A percentile compares a stretch with the other conserved stretches of the same genome.
phyloP scores from a whole-genome alignment of 2,113 vertebrate genomes.

The Addax nasomaculatus region DNA sequence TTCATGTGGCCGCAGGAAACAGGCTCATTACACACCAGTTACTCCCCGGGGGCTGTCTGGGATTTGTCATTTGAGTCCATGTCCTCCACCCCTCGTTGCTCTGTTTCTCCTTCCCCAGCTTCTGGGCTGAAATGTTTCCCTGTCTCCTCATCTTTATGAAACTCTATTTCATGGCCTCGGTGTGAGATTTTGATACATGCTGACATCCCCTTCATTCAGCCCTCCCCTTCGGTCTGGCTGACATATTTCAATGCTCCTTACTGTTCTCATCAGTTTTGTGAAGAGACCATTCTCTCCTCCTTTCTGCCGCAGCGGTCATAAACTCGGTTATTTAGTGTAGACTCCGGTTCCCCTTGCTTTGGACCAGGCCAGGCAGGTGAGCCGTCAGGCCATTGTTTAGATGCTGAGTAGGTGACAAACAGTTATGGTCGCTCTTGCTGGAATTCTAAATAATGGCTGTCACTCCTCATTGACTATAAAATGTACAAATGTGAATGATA shows the following conservation, averaged over 20 bases:
- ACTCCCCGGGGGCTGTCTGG: not conserved
- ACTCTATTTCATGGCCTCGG: constrained; percentile 11
- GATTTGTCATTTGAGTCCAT: not conserved
- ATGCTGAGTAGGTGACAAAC: constrained; percentile 68
- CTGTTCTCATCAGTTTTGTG: constrained; percentile 30
- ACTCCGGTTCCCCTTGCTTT: not conserved
- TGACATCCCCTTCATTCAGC: not conserved
- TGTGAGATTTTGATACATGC: constrained; percentile 19
- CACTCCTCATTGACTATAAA: constrained; percentile 76
- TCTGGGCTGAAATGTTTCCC: not conserved
- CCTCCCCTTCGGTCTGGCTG: not conserved
- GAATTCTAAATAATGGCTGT: constrained; percentile 76
- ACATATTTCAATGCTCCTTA: constrained; percentile 23
- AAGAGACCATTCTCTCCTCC: constrained; percentile 31
- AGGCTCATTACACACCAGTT: not conserved
- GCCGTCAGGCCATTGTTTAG: constrained; percentile 51
- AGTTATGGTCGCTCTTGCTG: constrained; percentile 63
- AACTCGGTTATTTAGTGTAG: constrained; percentile 30
- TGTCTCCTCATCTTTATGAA: constrained; percentile 28
- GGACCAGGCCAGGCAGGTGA: constrained; percentile 35
- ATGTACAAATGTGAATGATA: constrained; percentile 77
- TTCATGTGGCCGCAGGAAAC: not conserved
- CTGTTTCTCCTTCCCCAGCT: not conserved
- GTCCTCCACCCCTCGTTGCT: not conserved
- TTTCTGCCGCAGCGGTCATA: not conserved